Percentiles rank a stretch among this genome's conserved stretches.
These are phyloP conservation scores for Spongilla lacustris DNA, from an alignment of 37 sponge, comb jelly and placozoan species.

Conservation along the genomic window DNA sequence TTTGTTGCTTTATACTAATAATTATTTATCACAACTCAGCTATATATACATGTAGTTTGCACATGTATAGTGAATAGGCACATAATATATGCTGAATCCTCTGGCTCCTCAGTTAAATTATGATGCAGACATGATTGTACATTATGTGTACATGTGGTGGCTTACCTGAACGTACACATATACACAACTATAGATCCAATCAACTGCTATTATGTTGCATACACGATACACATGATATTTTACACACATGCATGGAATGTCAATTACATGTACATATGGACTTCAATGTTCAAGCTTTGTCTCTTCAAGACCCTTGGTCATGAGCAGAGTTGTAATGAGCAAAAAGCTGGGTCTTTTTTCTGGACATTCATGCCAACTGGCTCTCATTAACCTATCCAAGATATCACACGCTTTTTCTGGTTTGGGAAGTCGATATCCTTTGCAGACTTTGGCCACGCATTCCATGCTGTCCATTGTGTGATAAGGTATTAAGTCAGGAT, in stretches of 20 bases:
- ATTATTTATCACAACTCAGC: too few species aligned
- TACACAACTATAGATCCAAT: too few species aligned
- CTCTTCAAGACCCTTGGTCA: conserved; percentile 4
- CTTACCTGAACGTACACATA: too few species aligned
- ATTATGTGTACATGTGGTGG: too few species aligned
- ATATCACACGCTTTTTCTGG: conserved; percentile 16
- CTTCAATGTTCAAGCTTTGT: background rate
- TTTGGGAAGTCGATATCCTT: conserved; percentile 15
- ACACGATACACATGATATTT: background rate
- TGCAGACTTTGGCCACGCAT: background rate
- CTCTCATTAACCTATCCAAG: conserved; percentile 42
- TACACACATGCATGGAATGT: background rate
- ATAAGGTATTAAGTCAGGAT: conserved; percentile 38
- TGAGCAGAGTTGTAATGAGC: conserved; percentile 41
- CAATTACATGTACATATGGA: background rate
- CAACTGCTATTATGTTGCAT: too few species aligned
- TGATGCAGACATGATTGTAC: too few species aligned
- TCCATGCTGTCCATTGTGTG: conserved; percentile 5
- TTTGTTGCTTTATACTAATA: too few species aligned
- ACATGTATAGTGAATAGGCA: too few species aligned
- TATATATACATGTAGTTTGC: too few species aligned
- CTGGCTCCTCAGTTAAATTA: too few species aligned
- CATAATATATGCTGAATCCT: too few species aligned
- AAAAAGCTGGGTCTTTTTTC: conserved; percentile 53
- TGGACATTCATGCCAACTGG: conserved; percentile 42